A percentile compares a stretch with the other conserved stretches of the same genome.
These are phyloP conservation scores for Lasioglossum baleicum DNA, from an alignment of 1,140 invertebrate genomes.

Conservation along the genomic window DNA sequence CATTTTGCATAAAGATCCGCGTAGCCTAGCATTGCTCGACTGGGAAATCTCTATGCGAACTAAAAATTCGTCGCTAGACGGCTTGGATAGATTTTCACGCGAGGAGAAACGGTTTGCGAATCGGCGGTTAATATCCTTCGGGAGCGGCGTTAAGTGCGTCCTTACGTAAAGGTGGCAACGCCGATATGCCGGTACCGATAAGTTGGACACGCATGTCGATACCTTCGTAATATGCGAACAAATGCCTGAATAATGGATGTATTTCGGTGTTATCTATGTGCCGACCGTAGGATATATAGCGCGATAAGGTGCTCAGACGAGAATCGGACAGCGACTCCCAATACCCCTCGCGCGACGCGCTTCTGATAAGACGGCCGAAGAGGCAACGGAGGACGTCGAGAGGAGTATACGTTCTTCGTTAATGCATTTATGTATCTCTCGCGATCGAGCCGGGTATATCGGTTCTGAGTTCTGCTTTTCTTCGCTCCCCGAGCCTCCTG, in stretches of 20 bases:
- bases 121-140: conserved; percentile 11
- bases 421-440: conserved; percentile 75
- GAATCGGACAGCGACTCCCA: conserved; percentile 43
- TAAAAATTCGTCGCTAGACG: too few relatives aligned
- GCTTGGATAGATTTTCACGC: too few relatives aligned
- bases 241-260: conserved; percentile 74
- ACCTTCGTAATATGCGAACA: conserved; percentile 67
- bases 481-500: neutral
- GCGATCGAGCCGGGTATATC: conserved; percentile 48
- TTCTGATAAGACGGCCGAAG: conserved; percentile 39
- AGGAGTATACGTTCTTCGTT: conserved; percentile 40
- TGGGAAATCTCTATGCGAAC: too few relatives aligned
- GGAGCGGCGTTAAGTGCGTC: conserved; percentile 4
- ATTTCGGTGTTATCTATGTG: conserved; percentile 62
- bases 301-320: conserved; percentile 49
- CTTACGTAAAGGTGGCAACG: conserved; percentile 73
- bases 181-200: conserved; percentile 66
- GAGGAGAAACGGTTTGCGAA: too few relatives aligned
- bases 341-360: conserved; percentile 36
- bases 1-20: too few relatives aligned
- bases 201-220: conserved; percentile 52
- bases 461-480: conserved; percentile 22
- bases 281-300: conserved; percentile 57
- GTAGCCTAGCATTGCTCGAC: too few relatives aligned
- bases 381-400: conserved; percentile 8